A percentile compares a stretch with the other conserved stretches of the same genome.
phyloP scores from a whole-genome alignment of 2,113 vertebrate species.

The Coreoperca whiteheadi region DNA sequence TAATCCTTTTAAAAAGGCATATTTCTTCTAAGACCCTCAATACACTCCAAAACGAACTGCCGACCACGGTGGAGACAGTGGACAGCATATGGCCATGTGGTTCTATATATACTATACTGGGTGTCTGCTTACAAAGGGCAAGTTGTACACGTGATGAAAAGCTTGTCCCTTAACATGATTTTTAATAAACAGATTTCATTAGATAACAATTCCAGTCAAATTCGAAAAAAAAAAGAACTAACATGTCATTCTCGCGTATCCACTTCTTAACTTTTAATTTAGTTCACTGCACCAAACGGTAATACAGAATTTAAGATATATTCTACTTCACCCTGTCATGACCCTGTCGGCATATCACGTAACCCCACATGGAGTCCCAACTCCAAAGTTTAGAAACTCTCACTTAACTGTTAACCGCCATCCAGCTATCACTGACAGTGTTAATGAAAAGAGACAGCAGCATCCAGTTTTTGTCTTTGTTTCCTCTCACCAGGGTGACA shows the following conservation, averaged over 20 bases:
- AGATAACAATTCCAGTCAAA: too few relatives aligned
- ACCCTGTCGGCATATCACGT: slow-evolving; percentile 16
- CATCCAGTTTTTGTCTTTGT: slow-evolving; percentile 52
- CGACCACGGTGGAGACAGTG: background rate
- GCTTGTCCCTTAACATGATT: background rate
- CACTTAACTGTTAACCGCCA: slow-evolving; percentile 7
- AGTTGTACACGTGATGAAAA: background rate
- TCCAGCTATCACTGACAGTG: slow-evolving; percentile 27
- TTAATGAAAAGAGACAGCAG: slow-evolving; percentile 48
- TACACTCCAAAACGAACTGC: background rate
- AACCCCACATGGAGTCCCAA: background rate
- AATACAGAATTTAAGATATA: background rate
- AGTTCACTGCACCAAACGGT: background rate
- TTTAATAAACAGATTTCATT: too few relatives aligned
- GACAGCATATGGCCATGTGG: background rate
- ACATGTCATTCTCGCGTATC: too few relatives aligned
- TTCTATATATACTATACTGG: background rate
- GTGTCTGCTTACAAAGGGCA: background rate
- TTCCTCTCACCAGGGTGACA: slow-evolving; percentile 56
- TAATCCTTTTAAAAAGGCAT: background rate
- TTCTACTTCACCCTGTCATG: background rate
- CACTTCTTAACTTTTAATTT: too few relatives aligned
- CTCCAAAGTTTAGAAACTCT: slow-evolving; percentile 26
- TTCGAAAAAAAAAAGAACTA: too few relatives aligned
- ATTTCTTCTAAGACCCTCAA: background rate